Base-by-base conservation (phyloP, 2,888 invertebrate species). In the Matsumyia berberina region DNA sequence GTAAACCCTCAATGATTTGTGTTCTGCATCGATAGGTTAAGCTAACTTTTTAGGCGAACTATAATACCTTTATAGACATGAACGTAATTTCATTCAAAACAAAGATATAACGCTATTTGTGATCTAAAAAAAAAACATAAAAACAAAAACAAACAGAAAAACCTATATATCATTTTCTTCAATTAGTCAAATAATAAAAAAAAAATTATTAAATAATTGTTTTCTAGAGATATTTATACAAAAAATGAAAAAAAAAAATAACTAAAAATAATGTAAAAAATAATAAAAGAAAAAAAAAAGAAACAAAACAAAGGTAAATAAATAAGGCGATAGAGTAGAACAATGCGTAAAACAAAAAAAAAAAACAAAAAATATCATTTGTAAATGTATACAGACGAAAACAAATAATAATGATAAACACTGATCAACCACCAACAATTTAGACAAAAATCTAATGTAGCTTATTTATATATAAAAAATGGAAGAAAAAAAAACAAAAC, bases 121-220 rank as follows among this genome's bases (percentile, higher is more conserved):
- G 83, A 83, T 83, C 83, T 79, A 80, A 86, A 81, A 73, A 78
- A 49, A 62, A n/a, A n/a, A n/a, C n/a, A n/a, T n/a, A n/a, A n/a
- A n/a, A n/a, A n/a, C n/a, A 73, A 60, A 86, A 83, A 57, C 11
- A 51, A 37, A 72, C 31, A 67, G 31, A 69, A 72, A 46, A 79
- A 83, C 44, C 79, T 83, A 79, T 83, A 86, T 70, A 86, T 80
- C 85, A 87, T 87, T 87, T 87, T 87, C 87, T 87, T 87, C 87
- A 87, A 87, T 87, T 87, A 87, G 86, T 87, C 51, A 85, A 85
- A 81, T 83, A 83, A 79, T 53, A 73, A 44, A 57, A 78, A 51
- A 46, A 69, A 81, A 70, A 82, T 66, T 81, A 81, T 77, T 70
- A 78, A 78, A 72, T 67, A 82, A 82, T 82, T 83, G 83, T 79